These are phyloP conservation scores for Toxotes lorentzi DNA, from an alignment of 2,797 vertebrate genomes.

Conservation along the genomic window DNA sequence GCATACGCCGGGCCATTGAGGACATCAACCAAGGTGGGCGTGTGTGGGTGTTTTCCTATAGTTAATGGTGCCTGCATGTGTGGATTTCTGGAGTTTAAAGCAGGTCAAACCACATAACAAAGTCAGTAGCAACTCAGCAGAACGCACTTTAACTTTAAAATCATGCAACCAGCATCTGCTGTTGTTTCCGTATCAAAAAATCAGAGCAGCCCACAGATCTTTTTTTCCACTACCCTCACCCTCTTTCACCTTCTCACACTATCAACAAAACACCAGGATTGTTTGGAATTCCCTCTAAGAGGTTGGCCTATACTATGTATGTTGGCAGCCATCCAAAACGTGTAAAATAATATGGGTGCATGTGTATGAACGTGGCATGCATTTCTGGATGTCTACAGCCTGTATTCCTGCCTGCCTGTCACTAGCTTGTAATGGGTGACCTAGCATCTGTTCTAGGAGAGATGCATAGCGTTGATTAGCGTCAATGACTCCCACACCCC, in stretches of 20 bases:
- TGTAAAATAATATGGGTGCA: slow-evolving; percentile 34
- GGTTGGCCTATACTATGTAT: slow-evolving; percentile 19
- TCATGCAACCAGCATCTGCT: slow-evolving; percentile 36
- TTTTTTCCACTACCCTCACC: slow-evolving; percentile 20
- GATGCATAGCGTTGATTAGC: slow-evolving; percentile 68
- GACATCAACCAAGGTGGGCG: slow-evolving; percentile 94
- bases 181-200: slow-evolving; percentile 58
- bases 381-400: slow-evolving; percentile 27
- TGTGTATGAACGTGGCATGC: slow-evolving; percentile 37
- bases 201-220: slow-evolving; percentile 41
- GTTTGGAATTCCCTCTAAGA: slow-evolving; percentile 43
- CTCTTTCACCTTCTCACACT: slow-evolving; percentile 9
- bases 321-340: slow-evolving; percentile 32
- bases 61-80: slow-evolving; percentile 9
- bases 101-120: slow-evolving; percentile 46
- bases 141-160: slow-evolving; percentile 43
- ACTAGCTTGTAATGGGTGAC: slow-evolving; percentile 62
- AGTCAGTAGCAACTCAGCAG: slow-evolving; percentile 21
- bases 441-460: slow-evolving; percentile 64
- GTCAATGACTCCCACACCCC: slow-evolving; percentile 49
- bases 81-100: slow-evolving; percentile 10
- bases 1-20: slow-evolving; percentile 95
- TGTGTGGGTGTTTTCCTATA: slow-evolving; percentile 21
- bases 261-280: slow-evolving; percentile 37
- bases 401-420: slow-evolving; percentile 48